These are phyloP conservation scores for Umimayanthus chanpuru DNA, from an alignment of 92 coral and sea anemone genomes.

Conservation along the genomic window DNA sequence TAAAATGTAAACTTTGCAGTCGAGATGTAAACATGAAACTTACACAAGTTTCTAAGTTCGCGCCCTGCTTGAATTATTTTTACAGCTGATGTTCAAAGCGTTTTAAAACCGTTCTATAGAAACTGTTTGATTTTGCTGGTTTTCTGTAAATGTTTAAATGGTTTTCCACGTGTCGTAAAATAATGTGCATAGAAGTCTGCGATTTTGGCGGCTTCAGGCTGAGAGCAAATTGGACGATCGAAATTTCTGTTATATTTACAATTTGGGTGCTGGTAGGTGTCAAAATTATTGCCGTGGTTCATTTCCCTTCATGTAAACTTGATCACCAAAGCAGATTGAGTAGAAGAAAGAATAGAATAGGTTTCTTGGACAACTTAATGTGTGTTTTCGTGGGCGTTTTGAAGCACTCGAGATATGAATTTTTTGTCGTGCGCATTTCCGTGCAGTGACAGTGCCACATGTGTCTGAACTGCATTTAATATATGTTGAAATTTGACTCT, in stretches of 20 bases:
- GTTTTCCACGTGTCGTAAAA: not conserved
- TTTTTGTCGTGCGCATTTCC: not conserved
- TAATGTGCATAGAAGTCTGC: not conserved
- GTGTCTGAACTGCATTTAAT: not conserved
- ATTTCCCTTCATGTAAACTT: slow-evolving; percentile 10
- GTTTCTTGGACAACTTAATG: not conserved
- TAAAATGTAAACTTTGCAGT: slow-evolving; percentile 9
- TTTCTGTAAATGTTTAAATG: not conserved
- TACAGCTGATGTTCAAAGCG: not conserved
- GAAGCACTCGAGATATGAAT: not conserved
- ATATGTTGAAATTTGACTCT: not conserved
- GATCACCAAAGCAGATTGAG: not conserved
- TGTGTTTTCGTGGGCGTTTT: slow-evolving; percentile 21
- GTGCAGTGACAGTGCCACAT: not conserved
- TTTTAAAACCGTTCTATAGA: not conserved
- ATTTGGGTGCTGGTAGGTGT: not conserved
- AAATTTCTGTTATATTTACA: not conserved
- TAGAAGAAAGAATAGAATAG: not conserved
- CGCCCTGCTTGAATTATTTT: not conserved
- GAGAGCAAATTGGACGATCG: not conserved
- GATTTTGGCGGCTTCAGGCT: not conserved
- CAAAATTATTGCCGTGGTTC: not conserved
- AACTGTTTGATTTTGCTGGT: not conserved
- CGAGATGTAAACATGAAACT: slow-evolving; percentile 14
- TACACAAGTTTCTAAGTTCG: not conserved